Evolutionary conservation across 2,113 vertebrate genomes (phyloP), one percentile per base, ranked within the genome.

Genomic region (Siniperca chuatsi): DNA sequence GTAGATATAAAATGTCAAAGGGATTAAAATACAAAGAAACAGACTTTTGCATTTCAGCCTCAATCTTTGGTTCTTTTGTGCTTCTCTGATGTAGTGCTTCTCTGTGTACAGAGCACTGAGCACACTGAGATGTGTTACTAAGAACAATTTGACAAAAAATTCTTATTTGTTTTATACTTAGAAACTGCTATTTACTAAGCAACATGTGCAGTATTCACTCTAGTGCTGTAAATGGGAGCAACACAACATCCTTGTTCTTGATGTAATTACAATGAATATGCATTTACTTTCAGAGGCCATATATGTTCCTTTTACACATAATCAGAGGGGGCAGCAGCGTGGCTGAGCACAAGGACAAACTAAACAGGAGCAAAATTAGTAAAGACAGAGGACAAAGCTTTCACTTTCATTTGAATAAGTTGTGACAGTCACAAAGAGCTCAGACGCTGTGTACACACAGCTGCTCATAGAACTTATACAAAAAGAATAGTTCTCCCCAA

Each of bases 221-320:
- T n/a, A 35, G 64, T 9, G 55, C 50, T 65, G 48, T 21, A 46
- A 81, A 78, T 61, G 8, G 21, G 75, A 83, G 58, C 55, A 75
- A 11, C 2, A 5, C 35, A 73, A 61, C 75, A 77, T 15, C 25
- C 21, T 79, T 68, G 65, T 60, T 75, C 25, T 67, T 81, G 60
- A 78, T 73, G 77, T 42, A 75, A 83, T 81, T 83, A 72, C 75
- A 71, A 66, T 90, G 72, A 91, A 89, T 89, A 83, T 88, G 73
- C 68, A 82, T 85, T 79, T 86, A 79, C 65, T 74, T 76, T 93
- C 75, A 82, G 67, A 86, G 76, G 42, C 73, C 35, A 48, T 67
- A 66, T 58, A 48, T 81, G 77, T 81, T 88, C 48, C 37, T 65
- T 55, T 82, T 44, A 54, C 65, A 46, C 54, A 66, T 86, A 86